A percentile compares a stretch with the other conserved stretches of the same genome.
Evolutionary conservation across 2,113 vertebrate species (phyloP).

Genomic region (Spea bombifrons): DNA sequence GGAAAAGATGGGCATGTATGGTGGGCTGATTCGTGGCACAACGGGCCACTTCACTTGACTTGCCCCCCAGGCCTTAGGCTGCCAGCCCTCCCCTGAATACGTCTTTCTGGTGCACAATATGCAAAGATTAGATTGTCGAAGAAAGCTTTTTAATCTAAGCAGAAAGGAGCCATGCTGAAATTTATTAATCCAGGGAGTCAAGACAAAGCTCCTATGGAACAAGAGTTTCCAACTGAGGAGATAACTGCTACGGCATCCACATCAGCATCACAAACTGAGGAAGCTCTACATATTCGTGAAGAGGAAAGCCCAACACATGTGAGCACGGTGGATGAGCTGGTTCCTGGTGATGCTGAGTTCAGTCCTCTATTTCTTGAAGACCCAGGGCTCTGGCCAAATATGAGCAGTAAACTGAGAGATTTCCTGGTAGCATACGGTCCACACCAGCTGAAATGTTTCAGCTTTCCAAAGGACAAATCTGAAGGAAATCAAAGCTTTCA

Average conservation of each 20-base stretch:
- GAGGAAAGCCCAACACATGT: constrained; percentile 7
- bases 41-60: too few species aligned
- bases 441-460: too few species aligned
- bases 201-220: background rate
- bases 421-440: background rate
- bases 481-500: background rate
- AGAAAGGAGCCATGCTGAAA: too few species aligned
- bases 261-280: background rate
- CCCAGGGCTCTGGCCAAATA: constrained; percentile 5
- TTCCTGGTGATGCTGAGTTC: background rate
- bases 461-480: background rate
- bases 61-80: too few species aligned
- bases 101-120: background rate
- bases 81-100: too few species aligned
- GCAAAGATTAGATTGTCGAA: too few species aligned
- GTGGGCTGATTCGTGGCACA: too few species aligned
- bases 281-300: background rate
- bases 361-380: background rate
- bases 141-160: background rate
- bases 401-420: background rate
- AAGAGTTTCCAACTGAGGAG: background rate
- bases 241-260: background rate
- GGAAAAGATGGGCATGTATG: too few species aligned
- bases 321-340: background rate
- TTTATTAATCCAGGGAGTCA: background rate